Conservation (phyloP, 1,140 invertebrate species). For the Meteorus sp. region DNA sequence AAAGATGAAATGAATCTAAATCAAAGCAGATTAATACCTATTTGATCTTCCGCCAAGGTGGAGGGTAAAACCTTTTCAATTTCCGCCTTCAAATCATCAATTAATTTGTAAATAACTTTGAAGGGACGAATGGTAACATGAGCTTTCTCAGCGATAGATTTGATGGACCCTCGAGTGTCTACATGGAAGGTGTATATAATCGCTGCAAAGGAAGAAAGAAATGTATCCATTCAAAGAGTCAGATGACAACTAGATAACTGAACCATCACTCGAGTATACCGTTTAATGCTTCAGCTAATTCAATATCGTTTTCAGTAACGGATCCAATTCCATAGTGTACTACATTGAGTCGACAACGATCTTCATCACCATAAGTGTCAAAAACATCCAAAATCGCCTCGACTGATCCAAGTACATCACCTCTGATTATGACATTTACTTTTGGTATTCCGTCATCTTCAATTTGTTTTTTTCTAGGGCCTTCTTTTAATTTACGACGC, state of each 20-base stretch:
- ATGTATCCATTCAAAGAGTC: not conserved
- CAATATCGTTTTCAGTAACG: slow-evolving; percentile 80
- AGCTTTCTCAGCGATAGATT: slow-evolving; percentile 58
- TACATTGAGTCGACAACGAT: slow-evolving; percentile 79
- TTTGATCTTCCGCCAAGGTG: slow-evolving; percentile 72
- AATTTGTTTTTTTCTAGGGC: slow-evolving; percentile 65
- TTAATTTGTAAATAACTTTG: slow-evolving; percentile 90
- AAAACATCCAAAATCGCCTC: slow-evolving; percentile 93
- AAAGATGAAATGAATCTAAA: no score
- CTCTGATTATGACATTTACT: slow-evolving; percentile 67
- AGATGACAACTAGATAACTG: not conserved
- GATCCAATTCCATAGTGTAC: slow-evolving; percentile 89
- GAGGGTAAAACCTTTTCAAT: slow-evolving; percentile 74
- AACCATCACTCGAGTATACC: slow-evolving; percentile 54
- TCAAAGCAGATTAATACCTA: no score
- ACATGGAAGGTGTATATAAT: slow-evolving; percentile 89
- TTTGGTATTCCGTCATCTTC: slow-evolving; percentile 50
- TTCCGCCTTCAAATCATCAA: slow-evolving; percentile 85
- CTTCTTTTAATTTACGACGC: slow-evolving; percentile 51
- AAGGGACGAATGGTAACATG: slow-evolving; percentile 67
- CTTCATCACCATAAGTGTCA: slow-evolving; percentile 77
- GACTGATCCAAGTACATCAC: slow-evolving; percentile 87
- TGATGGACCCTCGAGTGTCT: slow-evolving; percentile 58
- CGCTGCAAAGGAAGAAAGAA: slow-evolving; percentile 53
- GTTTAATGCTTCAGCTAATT: slow-evolving; percentile 82